Evolutionary conservation across 53 echinoderm and acorn worm species (phyloP).

Genomic region (Echinarachnius parma): DNA sequence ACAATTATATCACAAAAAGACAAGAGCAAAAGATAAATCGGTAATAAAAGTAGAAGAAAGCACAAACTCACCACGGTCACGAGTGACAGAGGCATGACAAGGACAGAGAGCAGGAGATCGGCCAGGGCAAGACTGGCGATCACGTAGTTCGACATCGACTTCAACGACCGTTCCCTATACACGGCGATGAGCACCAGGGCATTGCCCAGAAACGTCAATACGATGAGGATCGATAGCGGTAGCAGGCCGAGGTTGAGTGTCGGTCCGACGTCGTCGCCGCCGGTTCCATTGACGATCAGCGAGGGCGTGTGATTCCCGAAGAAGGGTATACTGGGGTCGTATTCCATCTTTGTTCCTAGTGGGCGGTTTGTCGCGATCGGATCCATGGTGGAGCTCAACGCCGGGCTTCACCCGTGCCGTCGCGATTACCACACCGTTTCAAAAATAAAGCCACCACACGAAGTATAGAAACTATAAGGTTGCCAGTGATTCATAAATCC

Average conservation of each 20-base stretch:
- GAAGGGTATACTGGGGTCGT: constrained; percentile 13
- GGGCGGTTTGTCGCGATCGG: neutral
- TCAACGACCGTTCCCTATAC: constrained; percentile 77
- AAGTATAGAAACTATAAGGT: no score
- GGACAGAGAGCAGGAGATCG: constrained; percentile 77
- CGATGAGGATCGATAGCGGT: constrained; percentile 64
- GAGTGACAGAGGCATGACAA: constrained; percentile 89
- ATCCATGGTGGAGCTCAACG: neutral
- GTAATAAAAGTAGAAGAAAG: neutral
- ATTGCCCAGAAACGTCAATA: constrained; percentile 91
- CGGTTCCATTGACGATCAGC: neutral
- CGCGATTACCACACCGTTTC: no score
- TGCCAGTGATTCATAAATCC: no score
- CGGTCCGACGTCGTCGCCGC: constrained; percentile 1
- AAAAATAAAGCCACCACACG: no score
- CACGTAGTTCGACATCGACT: constrained; percentile 98
- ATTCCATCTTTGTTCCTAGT: constrained; percentile 41
- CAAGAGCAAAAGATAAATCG: neutral
- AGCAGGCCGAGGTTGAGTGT: constrained; percentile 43
- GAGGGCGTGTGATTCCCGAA: neutral
- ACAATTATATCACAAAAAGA: no score
- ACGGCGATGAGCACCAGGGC: constrained; percentile 90
- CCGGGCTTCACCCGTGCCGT: no score
- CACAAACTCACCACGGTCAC: constrained; percentile 79
- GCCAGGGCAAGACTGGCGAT: constrained; percentile 86